Evolutionary conservation across 1,140 invertebrate species (phyloP), one percentile per base, ranked within the genome.

Genomic region (Melipona quadrifasciata): DNA sequence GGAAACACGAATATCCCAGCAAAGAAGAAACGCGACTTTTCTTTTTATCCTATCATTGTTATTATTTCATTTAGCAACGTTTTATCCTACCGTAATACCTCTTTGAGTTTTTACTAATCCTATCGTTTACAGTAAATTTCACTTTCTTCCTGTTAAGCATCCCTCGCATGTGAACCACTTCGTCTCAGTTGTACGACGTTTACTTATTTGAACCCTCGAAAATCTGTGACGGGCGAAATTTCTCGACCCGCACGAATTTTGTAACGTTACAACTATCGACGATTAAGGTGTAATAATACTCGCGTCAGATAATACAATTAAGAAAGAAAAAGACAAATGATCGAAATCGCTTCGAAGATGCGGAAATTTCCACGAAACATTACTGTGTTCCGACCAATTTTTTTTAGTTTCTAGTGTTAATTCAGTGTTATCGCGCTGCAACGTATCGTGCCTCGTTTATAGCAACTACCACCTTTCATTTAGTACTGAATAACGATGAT

Each of bases 11-110:
- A 61, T 11, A 11, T 51, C 21, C 19, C 16, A 21, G 34, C 61
- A 16, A 78, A 10, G 11, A 67, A 67, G 11, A 34, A 67, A 67
- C 65, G 5, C 65, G 17, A 14, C 19, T 14, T 24, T 39, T 21
- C 39, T 8, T 47, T 39, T 47, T 0, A 47, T 47, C 11, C 0
- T 19, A 34, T 61, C 34, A 24, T 21, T 47, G 16, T n/a, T n/a
- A 24, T 10, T 47, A 47, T 47, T 47, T 65, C 21, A 21, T 27
- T 19, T 27, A 27, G 34, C n/a, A 64, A 10, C 21, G 51, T 81
- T 55, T 39, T 34, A 39, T 82, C 61, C 64, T 75, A 64, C 21
- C 39, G 11, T 53, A 75, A 67, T 67, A 67, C 72, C 61, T 55
- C 51, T 55, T 24, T 51, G 39, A 17, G 39, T 47, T 27, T 47